Base-by-base conservation (phyloP, 2,888 invertebrate species). In the Melanotus villosus region DNA sequence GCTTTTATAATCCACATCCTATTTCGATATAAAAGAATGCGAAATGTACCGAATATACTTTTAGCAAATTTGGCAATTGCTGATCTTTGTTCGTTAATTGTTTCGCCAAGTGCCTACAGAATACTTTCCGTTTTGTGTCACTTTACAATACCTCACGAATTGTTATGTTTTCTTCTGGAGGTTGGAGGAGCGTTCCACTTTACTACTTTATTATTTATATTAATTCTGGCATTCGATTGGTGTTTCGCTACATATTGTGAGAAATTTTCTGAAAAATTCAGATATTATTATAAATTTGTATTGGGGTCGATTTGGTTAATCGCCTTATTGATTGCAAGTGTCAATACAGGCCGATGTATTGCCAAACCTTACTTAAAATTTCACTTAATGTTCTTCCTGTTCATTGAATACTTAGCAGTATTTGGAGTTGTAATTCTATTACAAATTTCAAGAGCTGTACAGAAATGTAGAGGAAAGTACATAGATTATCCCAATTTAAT, bases 1-100 rank as follows among this genome's bases (percentile, higher is more conserved):
- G 30, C 30, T 5, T 10, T 21, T 6, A 59, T 59, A 14, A 26
- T 59, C 14, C 30, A 45, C 30, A 30, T 12, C 1, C 10, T 59
- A 5, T n/a, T 30, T 19, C 36, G 38, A n/a, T 59, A 32, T 6
- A 26, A 34, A 30, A 45, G 45, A 21, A 12, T 59, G 38, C 30
- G 32, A 2, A 59, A 12, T 1, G 6, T 32, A 19, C 14, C 9
- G 1, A 21, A 45, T 5, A 18, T 59, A 10, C 12, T 45, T n/a
- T 10, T 67, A 10, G 36, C 18, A 23, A 60, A 67, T 19, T 67
- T 60, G 67, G 67, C 62, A 4, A 60, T 67, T 9, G 60, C 67
- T 4, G 67, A 67, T 45, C 21, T 67, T 6, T 6, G 23, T 1
- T 56, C 43, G 1, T 45, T 67, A 10, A 6, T 67, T 14, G 19